Evolutionary conservation across 2,113 vertebrate species (phyloP), one percentile per base, ranked within the genome.

Genomic region (Rattus norvegicus): DNA sequence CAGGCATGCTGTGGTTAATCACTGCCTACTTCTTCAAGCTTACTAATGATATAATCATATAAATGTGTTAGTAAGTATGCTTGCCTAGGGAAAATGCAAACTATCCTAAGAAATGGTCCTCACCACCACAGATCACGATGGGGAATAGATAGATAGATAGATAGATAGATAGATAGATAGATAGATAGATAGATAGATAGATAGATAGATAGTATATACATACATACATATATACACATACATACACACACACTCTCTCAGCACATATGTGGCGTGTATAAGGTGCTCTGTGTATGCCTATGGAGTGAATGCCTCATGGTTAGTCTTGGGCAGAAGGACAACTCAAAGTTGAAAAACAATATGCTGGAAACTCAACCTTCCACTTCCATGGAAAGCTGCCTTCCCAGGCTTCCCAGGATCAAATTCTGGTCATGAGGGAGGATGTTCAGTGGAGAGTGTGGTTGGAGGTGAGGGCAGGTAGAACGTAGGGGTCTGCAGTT

Each of bases 41-140:
- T 91, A 72, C 43, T 16, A 97, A 28, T 65, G 52, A 72, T 36
- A 86, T 20, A 77, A 77, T 84, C 88, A 77, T 77, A 93, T 7
- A 67, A 93, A 85, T 47, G 26, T 59, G 63, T 61, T 88, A 70
- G 77, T 76, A 77, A 90, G 67, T 49, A 61, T 47, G 65, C 69
- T 10, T 90, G 43, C 33, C 54, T 69, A 26, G 13, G 24, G 49
- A 52, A 54, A 65, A 59, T 2, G 7, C 24, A 63, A 85, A 28
- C 14, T 20, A n/a, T 76, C 67, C 24, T 61, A 95, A 88, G 63
- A 47, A 90, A 75, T 43, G 47, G 67, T 80, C 9, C n/a, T 73
- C 8, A 28, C 2, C 56, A 30, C 5, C 17, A 73, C 16, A 47
- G 39, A 90, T 30, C 49, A 84, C 17, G 3, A 43, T 43, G 43